Conservation (phyloP, 1,140 invertebrate genomes). For the Nasonia longicornis region DNA sequence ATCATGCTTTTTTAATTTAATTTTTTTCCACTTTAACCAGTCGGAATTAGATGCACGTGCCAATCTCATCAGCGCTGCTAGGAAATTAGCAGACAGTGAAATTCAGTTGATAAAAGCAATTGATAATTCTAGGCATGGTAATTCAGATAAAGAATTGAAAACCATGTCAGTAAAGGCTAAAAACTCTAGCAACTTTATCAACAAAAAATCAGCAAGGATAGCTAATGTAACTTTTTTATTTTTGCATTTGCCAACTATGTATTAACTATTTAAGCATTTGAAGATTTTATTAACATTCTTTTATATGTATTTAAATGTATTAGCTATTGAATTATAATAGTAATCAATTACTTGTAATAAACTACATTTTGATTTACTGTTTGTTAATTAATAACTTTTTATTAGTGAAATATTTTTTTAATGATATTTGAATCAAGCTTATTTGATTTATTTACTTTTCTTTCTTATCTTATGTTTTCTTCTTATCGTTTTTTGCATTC, state of each 20-base stretch:
- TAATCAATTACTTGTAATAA: no score
- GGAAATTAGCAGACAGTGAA: conserved; percentile 62
- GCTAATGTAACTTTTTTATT: conserved; percentile 52
- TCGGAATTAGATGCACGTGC: conserved; percentile 51
- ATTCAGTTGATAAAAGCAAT: conserved; percentile 61
- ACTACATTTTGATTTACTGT: no score
- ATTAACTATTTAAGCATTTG: background rate
- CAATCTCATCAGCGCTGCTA: conserved; percentile 59
- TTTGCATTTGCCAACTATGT: background rate
- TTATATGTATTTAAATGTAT: background rate
- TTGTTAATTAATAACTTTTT: background rate
- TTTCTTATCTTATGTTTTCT: conserved; percentile 34
- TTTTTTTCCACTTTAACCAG: conserved; percentile 52
- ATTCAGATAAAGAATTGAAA: conserved; percentile 35
- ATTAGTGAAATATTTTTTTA: background rate
- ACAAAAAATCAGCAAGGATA: conserved; percentile 49
- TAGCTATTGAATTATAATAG: no score
- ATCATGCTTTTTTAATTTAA: conserved; percentile 26
- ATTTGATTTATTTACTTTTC: background rate
- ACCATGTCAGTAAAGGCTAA: conserved; percentile 48
- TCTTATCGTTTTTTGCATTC: conserved; percentile 33
- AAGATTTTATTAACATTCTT: background rate
- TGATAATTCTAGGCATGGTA: conserved; percentile 52
- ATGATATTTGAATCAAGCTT: background rate
- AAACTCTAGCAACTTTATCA: conserved; percentile 31